These are phyloP conservation scores for Gonocerus acuteangulatus DNA, from an alignment of 2,888 invertebrate genomes.

Conservation along the genomic window DNA sequence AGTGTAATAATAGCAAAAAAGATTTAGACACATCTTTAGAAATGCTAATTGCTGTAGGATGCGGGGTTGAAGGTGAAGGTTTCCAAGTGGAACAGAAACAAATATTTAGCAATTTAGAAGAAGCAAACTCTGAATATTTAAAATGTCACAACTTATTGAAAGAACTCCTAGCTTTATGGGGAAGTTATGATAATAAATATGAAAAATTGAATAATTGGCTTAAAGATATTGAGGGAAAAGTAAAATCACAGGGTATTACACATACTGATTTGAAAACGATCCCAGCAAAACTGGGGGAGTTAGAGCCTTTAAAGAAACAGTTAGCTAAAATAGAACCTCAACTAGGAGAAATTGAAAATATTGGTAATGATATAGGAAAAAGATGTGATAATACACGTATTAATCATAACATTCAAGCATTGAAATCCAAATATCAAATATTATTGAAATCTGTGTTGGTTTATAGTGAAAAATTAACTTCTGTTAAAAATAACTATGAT, in stretches of 20 bases:
- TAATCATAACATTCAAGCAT: conserved; percentile 69
- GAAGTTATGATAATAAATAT: conserved; percentile 67
- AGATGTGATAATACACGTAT: conserved; percentile 77
- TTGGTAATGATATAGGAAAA: conserved; percentile 64
- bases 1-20: conserved; percentile 58
- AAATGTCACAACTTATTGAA: conserved; percentile 56
- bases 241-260: conserved; percentile 63
- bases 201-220: conserved; percentile 70
- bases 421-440: conserved; percentile 66
- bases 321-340: conserved; percentile 58
- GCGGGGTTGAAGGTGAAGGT: conserved; percentile 58
- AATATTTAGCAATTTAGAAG: conserved; percentile 62
- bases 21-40: conserved; percentile 65
- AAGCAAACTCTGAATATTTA: conserved; percentile 58
- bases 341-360: conserved; percentile 57
- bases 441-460: conserved; percentile 61
- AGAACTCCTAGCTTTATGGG: conserved; percentile 67
- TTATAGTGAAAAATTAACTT: conserved; percentile 63
- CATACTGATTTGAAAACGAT: conserved; percentile 62
- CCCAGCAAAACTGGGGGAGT: conserved; percentile 60
- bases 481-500: conserved; percentile 61
- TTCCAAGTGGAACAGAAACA: conserved; percentile 62
- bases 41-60: conserved; percentile 64
- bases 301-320: conserved; percentile 55
- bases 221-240: conserved; percentile 65